Conservation (phyloP, 2,113 vertebrate species). For the Oryzias celebensis region DNA sequence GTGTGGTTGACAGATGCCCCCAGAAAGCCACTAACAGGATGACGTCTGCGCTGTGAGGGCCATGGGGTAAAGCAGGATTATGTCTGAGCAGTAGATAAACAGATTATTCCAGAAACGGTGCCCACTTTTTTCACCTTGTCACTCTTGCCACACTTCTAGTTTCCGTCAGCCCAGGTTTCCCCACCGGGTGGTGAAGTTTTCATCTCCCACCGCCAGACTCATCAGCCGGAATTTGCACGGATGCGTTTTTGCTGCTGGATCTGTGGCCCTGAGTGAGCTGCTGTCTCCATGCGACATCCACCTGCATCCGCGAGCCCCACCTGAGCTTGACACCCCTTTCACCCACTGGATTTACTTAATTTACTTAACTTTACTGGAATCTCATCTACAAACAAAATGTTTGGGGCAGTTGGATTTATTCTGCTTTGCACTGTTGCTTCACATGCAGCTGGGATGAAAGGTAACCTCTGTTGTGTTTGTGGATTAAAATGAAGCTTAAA, state of each 20-base stretch:
- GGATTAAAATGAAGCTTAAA: too few relatives aligned
- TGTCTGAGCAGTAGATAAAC: constrained; percentile 88
- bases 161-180: constrained; percentile 1
- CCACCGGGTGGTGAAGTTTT: too few relatives aligned
- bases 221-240: constrained; percentile 6
- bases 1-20: constrained; percentile 79
- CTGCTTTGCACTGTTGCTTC: constrained; percentile 76
- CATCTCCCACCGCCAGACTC: constrained; percentile 1
- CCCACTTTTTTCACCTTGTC: constrained; percentile 79
- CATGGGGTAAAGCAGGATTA: constrained; percentile 88
- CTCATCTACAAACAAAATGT: constrained; percentile 72
- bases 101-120: constrained; percentile 89
- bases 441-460: constrained; percentile 79
- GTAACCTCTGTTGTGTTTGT: constrained; percentile 71
- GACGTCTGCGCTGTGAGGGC: constrained; percentile 76
- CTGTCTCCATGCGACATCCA: not conserved
- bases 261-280: not conserved
- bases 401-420: constrained; percentile 74
- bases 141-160: constrained; percentile 68
- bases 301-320: constrained; percentile 25
- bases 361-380: constrained; percentile 6
- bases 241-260: constrained; percentile 1
- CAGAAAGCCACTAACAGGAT: constrained; percentile 91
- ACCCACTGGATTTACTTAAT: constrained; percentile 22
- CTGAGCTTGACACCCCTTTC: constrained; percentile 36